A percentile compares a stretch with the other conserved stretches of the same genome.
These are phyloP conservation scores for Actinernus sp. DNA, from an alignment of 92 coral and sea anemone species.

Conservation along the genomic window DNA sequence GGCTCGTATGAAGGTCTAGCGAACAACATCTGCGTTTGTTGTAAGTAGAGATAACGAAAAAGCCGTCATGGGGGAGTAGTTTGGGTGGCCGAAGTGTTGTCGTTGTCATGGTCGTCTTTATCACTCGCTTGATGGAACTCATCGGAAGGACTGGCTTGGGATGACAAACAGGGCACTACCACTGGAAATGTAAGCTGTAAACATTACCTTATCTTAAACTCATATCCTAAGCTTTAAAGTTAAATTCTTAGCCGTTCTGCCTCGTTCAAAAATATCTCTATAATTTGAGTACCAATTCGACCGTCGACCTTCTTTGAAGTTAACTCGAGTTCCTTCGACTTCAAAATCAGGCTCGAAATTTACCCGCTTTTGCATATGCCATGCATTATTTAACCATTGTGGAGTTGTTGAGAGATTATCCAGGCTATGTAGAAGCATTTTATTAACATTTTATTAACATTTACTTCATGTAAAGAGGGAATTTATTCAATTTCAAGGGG, in stretches of 20 bases:
- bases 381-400: no score
- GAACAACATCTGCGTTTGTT: not conserved
- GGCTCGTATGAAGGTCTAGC: conserved; percentile 5
- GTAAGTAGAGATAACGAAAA: not conserved
- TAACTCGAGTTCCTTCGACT: not conserved
- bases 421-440: no score
- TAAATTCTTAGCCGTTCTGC: no score
- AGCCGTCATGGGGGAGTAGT: conserved; percentile 45
- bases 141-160: conserved; percentile 63
- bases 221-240: conserved; percentile 9
- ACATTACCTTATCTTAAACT: not conserved
- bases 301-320: not conserved
- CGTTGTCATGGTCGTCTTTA: conserved; percentile 91
- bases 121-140: conserved; percentile 65
- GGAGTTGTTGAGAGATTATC: no score
- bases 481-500: not conserved
- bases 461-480: not conserved
- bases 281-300: not conserved
- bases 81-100: conserved; percentile 38
- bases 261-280: no score
- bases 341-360: not conserved
- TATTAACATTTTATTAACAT: not conserved
- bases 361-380: not conserved
- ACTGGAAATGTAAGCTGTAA: conserved; percentile 84
- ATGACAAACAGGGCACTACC: conserved; percentile 93